A percentile compares a stretch with the other conserved stretches of the same genome.
Conservation (phyloP, 2,797 vertebrate genomes). For the Periophthalmus magnuspinnatus region DNA sequence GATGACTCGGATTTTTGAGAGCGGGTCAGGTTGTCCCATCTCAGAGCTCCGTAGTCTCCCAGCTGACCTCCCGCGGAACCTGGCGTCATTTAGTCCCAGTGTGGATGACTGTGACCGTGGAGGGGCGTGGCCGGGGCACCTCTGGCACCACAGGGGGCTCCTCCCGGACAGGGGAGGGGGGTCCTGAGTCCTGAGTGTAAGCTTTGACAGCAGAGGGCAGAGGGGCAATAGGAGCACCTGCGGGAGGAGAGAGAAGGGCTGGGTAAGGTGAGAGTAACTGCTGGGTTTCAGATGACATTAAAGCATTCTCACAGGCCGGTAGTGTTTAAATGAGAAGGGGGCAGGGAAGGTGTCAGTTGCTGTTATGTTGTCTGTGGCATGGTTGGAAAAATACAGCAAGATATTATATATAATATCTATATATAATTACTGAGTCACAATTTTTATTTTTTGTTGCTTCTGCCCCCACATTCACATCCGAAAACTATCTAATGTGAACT, state of each 20-base stretch:
- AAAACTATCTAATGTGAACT: neutral
- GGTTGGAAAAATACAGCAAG: neutral
- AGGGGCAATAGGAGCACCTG: constrained; percentile 60
- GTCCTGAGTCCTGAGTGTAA: constrained; percentile 52
- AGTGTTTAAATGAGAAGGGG: neutral
- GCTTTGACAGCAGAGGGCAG: constrained; percentile 47
- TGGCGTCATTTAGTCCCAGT: constrained; percentile 83
- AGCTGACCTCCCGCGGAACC: constrained; percentile 75
- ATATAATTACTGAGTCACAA: neutral
- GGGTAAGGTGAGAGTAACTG: neutral
- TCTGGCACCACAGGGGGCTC: constrained; percentile 50
- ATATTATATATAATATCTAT: no score
- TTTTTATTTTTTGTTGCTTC: neutral
- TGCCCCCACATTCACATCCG: neutral
- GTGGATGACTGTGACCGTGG: constrained; percentile 81
- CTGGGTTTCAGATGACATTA: neutral
- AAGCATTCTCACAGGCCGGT: neutral
- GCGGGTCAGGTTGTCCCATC: constrained; percentile 40
- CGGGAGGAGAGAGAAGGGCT: neutral
- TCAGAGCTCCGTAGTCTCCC: constrained; percentile 74
- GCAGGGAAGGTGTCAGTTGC: neutral
- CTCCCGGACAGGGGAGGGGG: constrained; percentile 37
- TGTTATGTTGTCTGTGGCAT: neutral
- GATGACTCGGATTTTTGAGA: constrained; percentile 43
- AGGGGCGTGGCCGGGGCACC: constrained; percentile 57